Conservation (phyloP, 1,140 invertebrate genomes). For the Cydia pomonella region DNA sequence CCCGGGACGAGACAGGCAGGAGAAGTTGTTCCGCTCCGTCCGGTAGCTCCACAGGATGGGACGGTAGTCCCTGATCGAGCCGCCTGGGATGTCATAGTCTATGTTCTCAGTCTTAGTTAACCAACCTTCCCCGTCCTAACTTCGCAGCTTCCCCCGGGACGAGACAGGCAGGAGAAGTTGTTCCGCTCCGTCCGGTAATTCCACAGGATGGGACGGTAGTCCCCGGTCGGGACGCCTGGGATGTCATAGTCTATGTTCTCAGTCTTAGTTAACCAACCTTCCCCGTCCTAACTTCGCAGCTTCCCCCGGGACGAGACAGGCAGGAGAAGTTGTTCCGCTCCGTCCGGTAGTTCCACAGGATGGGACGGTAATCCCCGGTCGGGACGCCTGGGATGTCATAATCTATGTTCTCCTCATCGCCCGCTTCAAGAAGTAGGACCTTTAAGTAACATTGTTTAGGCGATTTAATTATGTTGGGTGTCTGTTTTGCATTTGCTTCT, state of each 20-base stretch:
- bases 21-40: too few species aligned
- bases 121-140: constrained; percentile 78
- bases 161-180: constrained; percentile 67
- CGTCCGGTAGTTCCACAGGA: constrained; percentile 72
- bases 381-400: constrained; percentile 72
- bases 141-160: constrained; percentile 73
- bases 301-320: constrained; percentile 66
- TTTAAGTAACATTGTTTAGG: constrained; percentile 35
- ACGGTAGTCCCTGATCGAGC: too few species aligned
- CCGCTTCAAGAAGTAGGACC: constrained; percentile 76
- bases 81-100: constrained; percentile 71
- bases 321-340: constrained; percentile 71
- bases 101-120: constrained; percentile 36
- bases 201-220: constrained; percentile 70
- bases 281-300: constrained; percentile 78
- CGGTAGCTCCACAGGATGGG: too few species aligned
- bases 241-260: constrained; percentile 65
- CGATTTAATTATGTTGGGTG: neutral
- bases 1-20: too few species aligned
- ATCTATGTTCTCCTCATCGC: constrained; percentile 75
- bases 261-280: constrained; percentile 64
- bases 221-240: constrained; percentile 63
- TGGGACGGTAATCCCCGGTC: constrained; percentile 65
- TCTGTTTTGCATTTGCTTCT: too few species aligned
- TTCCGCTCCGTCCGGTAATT: constrained; percentile 72